A percentile compares a stretch with the other conserved stretches of the same genome.
These are phyloP conservation scores for Leucophenga maculata DNA, from an alignment of 2,888 invertebrate genomes.

Conservation along the genomic window DNA sequence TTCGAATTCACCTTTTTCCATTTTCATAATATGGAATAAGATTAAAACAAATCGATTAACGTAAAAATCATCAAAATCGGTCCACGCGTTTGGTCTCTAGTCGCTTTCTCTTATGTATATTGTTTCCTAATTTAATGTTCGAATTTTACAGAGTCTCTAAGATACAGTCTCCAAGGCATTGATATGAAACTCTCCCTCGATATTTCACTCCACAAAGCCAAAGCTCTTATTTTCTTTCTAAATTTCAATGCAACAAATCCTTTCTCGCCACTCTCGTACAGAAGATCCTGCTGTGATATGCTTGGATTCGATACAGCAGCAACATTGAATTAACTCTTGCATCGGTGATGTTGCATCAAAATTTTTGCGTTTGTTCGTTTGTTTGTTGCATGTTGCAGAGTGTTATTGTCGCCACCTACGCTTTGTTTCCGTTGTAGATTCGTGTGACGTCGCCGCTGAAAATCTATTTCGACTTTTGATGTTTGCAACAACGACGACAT, in stretches of 20 bases:
- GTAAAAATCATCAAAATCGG: too few relatives aligned
- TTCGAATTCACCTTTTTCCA: too few relatives aligned
- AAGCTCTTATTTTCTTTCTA: too few relatives aligned
- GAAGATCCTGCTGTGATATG: conserved; percentile 30
- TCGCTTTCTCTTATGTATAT: too few relatives aligned
- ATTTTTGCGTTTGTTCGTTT: background rate
- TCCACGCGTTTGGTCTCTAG: too few relatives aligned
- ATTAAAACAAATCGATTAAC: too few relatives aligned
- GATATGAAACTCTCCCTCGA: too few relatives aligned
- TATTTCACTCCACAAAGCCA: too few relatives aligned
- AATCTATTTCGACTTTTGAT: conserved; percentile 14
- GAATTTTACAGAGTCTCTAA: too few relatives aligned
- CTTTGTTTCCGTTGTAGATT: background rate
- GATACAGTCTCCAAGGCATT: too few relatives aligned
- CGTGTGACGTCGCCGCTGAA: background rate
- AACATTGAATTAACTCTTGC: conserved; percentile 17
- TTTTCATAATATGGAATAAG: too few relatives aligned
- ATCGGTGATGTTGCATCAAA: conserved; percentile 18
- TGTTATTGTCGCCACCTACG: background rate
- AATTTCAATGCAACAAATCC: background rate
- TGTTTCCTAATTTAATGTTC: too few relatives aligned
- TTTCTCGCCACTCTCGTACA: conserved; percentile 15
- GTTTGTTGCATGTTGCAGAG: conserved; percentile 25
- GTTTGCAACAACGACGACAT: background rate
- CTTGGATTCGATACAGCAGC: conserved; percentile 32